Conservation (phyloP, 2,113 vertebrate genomes). For the Carettochelys insculpta region DNA sequence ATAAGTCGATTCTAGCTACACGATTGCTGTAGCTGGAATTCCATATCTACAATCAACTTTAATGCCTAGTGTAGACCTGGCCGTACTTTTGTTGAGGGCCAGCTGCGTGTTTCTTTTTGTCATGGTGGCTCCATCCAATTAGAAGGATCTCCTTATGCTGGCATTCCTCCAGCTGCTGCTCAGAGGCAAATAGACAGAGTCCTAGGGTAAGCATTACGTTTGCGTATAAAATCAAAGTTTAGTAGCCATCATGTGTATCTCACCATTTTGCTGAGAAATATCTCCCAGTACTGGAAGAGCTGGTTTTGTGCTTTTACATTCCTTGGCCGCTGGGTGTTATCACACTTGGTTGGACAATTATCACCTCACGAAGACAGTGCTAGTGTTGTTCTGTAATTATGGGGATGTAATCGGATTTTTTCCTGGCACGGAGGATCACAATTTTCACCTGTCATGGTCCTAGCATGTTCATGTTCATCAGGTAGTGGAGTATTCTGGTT, state of each 20-base stretch:
- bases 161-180: background rate
- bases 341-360: too few species aligned
- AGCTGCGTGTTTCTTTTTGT: background rate
- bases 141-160: background rate
- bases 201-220: background rate
- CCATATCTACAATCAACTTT: too few species aligned
- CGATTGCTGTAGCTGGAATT: too few species aligned
- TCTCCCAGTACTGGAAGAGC: too few species aligned
- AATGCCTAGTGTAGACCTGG: too few species aligned
- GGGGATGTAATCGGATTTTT: too few species aligned
- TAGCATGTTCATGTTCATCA: background rate
- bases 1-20: too few species aligned
- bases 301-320: too few species aligned
- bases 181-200: background rate
- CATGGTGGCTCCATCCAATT: background rate
- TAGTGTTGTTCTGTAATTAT: background rate
- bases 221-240: background rate
- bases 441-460: background rate
- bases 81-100: background rate
- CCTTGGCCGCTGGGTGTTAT: too few species aligned
- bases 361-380: too few species aligned
- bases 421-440: background rate
- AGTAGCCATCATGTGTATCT: background rate
- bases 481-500: background rate
- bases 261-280: background rate